Conservation (phyloP, 64 coral and sea anemone species). For the Stichodactyla helianthus region DNA sequence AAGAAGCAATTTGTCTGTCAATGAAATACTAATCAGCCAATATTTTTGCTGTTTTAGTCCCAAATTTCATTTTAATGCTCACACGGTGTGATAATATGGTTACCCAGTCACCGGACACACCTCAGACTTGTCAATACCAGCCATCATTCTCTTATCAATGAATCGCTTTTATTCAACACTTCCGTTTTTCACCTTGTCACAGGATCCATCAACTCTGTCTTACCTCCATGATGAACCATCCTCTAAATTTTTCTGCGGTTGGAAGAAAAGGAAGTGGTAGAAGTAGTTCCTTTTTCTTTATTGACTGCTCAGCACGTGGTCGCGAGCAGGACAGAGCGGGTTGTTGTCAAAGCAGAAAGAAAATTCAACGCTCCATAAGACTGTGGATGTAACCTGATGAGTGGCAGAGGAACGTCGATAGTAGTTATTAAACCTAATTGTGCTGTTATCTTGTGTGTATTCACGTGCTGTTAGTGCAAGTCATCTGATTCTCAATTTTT, state of each 20-base stretch:
- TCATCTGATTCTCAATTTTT: not conserved
- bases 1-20: not conserved
- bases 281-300: not conserved
- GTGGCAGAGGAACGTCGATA: not conserved
- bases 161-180: slow-evolving; percentile 15
- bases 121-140: not conserved
- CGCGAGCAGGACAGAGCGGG: not conserved
- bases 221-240: not conserved
- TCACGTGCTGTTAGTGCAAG: not conserved
- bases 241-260: not conserved
- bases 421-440: not conserved
- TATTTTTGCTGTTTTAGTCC: not conserved
- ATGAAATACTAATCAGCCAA: not conserved
- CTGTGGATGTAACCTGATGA: not conserved
- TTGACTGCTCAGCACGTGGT: not conserved
- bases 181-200: not conserved
- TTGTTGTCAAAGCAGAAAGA: not conserved
- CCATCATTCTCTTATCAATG: not conserved
- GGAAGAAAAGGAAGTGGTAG: not conserved
- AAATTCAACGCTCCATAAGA: not conserved
- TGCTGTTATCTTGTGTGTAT: not conserved
- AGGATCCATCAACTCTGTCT: not conserved
- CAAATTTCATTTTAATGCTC: not conserved
- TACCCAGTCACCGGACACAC: not conserved
- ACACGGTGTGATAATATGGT: not conserved